Evolutionary conservation across 2,888 invertebrate genomes (phyloP), one percentile per base, ranked within the genome.

Genomic region (Belgica antarctica): DNA sequence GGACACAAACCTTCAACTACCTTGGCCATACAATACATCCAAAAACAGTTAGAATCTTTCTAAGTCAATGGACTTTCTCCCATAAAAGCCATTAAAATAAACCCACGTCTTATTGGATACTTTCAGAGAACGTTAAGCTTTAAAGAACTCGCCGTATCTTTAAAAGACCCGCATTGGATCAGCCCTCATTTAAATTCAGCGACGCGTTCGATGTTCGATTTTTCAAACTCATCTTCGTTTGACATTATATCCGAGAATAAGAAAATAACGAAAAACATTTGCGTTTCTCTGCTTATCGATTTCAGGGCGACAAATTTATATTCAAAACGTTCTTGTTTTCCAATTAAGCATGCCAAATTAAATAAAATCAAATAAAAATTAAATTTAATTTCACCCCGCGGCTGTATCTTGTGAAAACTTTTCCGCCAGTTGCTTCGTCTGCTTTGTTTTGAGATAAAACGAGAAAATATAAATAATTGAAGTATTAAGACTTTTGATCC

Each of bases 311-410:
- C 36, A n/a, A 52, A 66, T 68, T 68, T 52, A 68, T 47, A 68
- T 68, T 52, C 68, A 31, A 52, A 57, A 68, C 68, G 52, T 68
- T 68, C 25, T 68, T 52, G 57, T 68, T 31, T 57, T 68, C 68
- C 68, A 68, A 68, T 68, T 68, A 68, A 57, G 57, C 68, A 68
- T 68, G 52, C 22, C 47, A 68, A 68, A 68, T 68, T 68, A 68
- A 68, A 68, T 68, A 34, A 57, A 68, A 59, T 59, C 59, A 59
- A 59, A 59, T 59, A 59, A 59, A 59, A 59, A 25, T 59, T 59
- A 25, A 59, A 59, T 59, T 59, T 19, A 24, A 59, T 59, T 59
- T 59, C 25, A 22, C 52, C 22, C 41, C 3, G 22, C 8, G 12
- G 52, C 52, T 3, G 7, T 22, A 31, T 31, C 34, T 31, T 31